These are phyloP conservation scores for Trigoniulus corallinus DNA, from an alignment of 1,140 invertebrate genomes.

Conservation along the genomic window DNA sequence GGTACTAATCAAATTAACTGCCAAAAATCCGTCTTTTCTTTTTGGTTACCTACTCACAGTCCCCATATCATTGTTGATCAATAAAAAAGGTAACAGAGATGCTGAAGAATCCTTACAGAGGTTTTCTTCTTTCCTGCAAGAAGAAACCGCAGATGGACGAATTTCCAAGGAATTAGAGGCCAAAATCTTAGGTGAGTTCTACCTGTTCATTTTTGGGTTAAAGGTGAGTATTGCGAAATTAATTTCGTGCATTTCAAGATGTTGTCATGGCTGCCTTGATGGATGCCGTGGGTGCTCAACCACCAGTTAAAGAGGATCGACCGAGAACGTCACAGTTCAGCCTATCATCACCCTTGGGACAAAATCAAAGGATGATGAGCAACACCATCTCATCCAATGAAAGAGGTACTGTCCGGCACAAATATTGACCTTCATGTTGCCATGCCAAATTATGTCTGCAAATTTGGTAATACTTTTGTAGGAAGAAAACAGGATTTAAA, in stretches of 20 bases:
- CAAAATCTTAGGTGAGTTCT: conserved; percentile 44
- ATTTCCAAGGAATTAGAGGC: conserved; percentile 48
- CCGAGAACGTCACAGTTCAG: no score
- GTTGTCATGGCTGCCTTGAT: conserved; percentile 48
- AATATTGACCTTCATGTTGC: no score
- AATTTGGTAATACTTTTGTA: no score
- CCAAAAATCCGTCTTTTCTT: background rate
- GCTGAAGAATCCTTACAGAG: conserved; percentile 46
- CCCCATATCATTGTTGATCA: background rate
- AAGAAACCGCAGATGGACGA: conserved; percentile 45
- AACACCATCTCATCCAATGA: no score
- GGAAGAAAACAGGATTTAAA: no score
- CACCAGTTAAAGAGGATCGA: no score
- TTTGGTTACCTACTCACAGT: background rate
- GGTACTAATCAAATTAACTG: conserved; percentile 21
- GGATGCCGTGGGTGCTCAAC: conserved; percentile 47
- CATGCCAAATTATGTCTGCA: no score
- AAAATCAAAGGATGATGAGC: no score
- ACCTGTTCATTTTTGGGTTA: background rate
- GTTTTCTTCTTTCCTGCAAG: conserved; percentile 47
- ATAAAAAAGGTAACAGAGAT: conserved; percentile 29
- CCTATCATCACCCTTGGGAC: no score
- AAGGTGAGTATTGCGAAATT: conserved; percentile 2
- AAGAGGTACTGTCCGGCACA: no score
- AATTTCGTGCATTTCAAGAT: conserved; percentile 28